Conservation (phyloP, 2,797 vertebrate species). For the Falco naumanni region DNA sequence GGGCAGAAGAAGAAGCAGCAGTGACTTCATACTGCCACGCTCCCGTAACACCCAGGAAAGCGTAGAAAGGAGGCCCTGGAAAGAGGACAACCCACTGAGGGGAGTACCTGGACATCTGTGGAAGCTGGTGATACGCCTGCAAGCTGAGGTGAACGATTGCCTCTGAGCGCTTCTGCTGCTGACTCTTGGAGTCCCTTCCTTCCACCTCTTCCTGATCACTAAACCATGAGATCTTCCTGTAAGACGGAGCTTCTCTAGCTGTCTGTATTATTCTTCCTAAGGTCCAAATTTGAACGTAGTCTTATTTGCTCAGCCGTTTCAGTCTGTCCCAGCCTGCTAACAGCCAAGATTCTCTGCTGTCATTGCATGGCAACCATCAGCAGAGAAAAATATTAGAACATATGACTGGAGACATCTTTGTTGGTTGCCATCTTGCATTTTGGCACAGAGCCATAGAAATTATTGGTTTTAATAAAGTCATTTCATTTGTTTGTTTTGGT, state of each 20-base stretch:
- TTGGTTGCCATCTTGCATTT: slow-evolving; percentile 48
- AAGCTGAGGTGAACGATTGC: not conserved
- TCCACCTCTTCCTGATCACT: slow-evolving; percentile 1
- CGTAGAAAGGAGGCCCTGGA: slow-evolving; percentile 42
- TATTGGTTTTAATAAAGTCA: slow-evolving; percentile 71
- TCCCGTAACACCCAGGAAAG: slow-evolving; percentile 24
- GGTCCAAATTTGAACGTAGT: not conserved
- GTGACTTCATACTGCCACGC: slow-evolving; percentile 16
- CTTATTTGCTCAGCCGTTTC: slow-evolving; percentile 22
- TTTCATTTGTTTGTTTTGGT: slow-evolving; percentile 70
- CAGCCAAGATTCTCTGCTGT: slow-evolving; percentile 6
- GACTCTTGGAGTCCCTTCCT: slow-evolving; percentile 14
- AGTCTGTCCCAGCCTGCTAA: not conserved
- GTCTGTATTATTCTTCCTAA: slow-evolving; percentile 54
- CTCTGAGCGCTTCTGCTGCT: slow-evolving; percentile 23
- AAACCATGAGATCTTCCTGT: not conserved
- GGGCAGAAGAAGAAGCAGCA: not conserved
- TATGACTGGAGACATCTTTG: not conserved
- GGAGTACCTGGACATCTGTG: not conserved
- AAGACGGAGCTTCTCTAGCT: slow-evolving; percentile 61
- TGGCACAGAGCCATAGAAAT: slow-evolving; percentile 47
- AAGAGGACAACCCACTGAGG: not conserved
- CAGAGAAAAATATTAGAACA: slow-evolving; percentile 3
- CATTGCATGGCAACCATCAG: slow-evolving; percentile 8
- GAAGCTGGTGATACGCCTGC: not conserved